phyloP scores from a whole-genome alignment of 2,888 invertebrate genomes.

The Drosophila acutilabella region DNA sequence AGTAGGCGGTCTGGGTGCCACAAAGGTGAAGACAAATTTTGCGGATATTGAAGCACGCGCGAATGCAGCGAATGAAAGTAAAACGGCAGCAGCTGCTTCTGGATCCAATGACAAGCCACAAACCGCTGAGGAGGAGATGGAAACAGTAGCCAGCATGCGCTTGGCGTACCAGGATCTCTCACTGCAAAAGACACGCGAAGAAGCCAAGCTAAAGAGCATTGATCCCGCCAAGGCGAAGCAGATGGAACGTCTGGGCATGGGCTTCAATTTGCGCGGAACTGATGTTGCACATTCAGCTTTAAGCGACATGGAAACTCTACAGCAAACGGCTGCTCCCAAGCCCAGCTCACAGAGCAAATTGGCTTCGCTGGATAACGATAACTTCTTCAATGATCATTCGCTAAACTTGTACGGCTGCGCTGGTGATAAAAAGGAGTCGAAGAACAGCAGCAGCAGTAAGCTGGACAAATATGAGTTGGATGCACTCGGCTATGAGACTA shows the following conservation, averaged over 20 bases:
- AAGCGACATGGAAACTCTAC: slow-evolving; percentile 95
- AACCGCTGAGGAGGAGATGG: slow-evolving; percentile 89
- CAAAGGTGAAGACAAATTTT: slow-evolving; percentile 97
- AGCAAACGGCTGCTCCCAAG: slow-evolving; percentile 89
- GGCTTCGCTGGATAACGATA: slow-evolving; percentile 75
- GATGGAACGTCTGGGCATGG: slow-evolving; percentile 97
- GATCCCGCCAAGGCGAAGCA: slow-evolving; percentile 95
- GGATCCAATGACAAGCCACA: slow-evolving; percentile 79
- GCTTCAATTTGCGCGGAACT: slow-evolving; percentile 86
- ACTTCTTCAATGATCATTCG: slow-evolving; percentile 78
- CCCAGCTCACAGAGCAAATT: slow-evolving; percentile 61
- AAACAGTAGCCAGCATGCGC: slow-evolving; percentile 88
- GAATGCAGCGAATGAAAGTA: slow-evolving; percentile 92
- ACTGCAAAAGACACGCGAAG: slow-evolving; percentile 89
- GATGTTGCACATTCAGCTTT: slow-evolving; percentile 94
- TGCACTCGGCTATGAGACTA: slow-evolving; percentile 84
- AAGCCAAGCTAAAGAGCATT: slow-evolving; percentile 89
- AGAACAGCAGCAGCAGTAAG: slow-evolving; percentile 60
- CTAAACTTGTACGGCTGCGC: slow-evolving; percentile 65
- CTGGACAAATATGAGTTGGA: slow-evolving; percentile 82
- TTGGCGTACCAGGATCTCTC: slow-evolving; percentile 92
- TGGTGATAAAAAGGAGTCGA: slow-evolving; percentile 53
- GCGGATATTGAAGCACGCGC: slow-evolving; percentile 97
- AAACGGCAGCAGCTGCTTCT: slow-evolving; percentile 78
- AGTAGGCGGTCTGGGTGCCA: slow-evolving; percentile 93